Evolutionary conservation across 2,888 invertebrate genomes (phyloP), one percentile per base, ranked within the genome.

Genomic region (Petrolisthes manimaculis): DNA sequence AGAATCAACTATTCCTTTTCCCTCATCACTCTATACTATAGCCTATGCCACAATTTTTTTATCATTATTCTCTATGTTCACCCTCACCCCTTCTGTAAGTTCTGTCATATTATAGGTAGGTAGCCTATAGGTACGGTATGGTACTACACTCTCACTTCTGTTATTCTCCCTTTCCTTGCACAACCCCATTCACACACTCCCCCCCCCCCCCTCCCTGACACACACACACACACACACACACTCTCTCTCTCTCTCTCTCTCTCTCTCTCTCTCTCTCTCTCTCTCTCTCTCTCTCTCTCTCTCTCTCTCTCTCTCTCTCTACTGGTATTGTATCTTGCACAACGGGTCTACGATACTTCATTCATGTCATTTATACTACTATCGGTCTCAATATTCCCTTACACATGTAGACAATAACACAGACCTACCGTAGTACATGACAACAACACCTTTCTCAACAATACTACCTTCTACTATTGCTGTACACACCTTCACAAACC

Each of bases 161-260:
- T 18, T 12, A 61, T 61, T 9, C 18, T 61, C 61, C 61, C 12
- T 9, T 61, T 61, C 61, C 61, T 18, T 74, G 18, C 21, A 18
- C n/a, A 12, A 74, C 2, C 14, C n/a, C 12, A 74, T 74, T 3
- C 24, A 18, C 24, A 2, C 74, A 18, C 74, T 21, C 3, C 21
- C 74, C n/a, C 74, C n/a, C 21, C n/a, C 74, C n/a, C 74, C 21
- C 24, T 74, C 74, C n/a, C 74, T 18, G 18, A 74, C 74, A 74
- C 74, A 74, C 74, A 74, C 74, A 74, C 74, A 74, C 74, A 74
- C 74, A 74, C 74, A 74, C 74, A 74, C 74, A 74, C 74, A 74
- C 74, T 5, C 21, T 14, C 74, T 14, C 21, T 14, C 14, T 14
- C 74, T n/a, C 5, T 74, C 5, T 5, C 14, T 74, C 74, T 21